Conservation (phyloP, 2,113 vertebrate genomes). For the Apodemus speciosus region DNA sequence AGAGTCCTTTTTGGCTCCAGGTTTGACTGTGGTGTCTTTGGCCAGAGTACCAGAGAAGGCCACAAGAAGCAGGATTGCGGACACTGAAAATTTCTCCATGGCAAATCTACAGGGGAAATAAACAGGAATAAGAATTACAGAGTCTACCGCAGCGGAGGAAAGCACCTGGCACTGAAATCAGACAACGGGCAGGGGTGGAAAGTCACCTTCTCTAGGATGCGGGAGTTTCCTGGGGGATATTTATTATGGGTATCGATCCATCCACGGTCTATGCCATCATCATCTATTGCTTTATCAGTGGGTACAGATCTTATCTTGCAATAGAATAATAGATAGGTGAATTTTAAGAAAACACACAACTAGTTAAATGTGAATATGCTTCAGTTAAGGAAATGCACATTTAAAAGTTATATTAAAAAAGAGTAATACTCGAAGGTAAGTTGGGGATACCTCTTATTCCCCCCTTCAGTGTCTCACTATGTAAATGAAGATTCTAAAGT, state of each 20-base stretch:
- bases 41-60: conserved; percentile 86
- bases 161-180: not conserved
- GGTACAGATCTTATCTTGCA: not conserved
- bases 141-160: accelerated
- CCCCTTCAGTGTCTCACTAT: not conserved
- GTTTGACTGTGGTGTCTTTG: conserved; percentile 85
- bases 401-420: not conserved
- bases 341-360: conserved; percentile 18
- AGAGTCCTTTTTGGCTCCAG: conserved; percentile 82
- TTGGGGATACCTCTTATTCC: not conserved
- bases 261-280: not conserved
- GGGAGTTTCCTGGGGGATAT: not conserved
- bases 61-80: conserved; percentile 88
- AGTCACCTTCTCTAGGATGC: not conserved
- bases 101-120: conserved; percentile 63
- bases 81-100: conserved; percentile 88
- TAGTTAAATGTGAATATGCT: not conserved
- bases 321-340: not conserved
- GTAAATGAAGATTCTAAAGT: not conserved
- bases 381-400: not conserved
- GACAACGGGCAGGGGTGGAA: not conserved
- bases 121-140: not conserved
- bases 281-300: not conserved
- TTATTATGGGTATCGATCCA: not conserved
- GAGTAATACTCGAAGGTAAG: not conserved